Percentiles rank a stretch among this genome's conserved stretches.
Evolutionary conservation across 2,888 invertebrate species (phyloP).

Genomic region (Neoitamus cyanurus): DNA sequence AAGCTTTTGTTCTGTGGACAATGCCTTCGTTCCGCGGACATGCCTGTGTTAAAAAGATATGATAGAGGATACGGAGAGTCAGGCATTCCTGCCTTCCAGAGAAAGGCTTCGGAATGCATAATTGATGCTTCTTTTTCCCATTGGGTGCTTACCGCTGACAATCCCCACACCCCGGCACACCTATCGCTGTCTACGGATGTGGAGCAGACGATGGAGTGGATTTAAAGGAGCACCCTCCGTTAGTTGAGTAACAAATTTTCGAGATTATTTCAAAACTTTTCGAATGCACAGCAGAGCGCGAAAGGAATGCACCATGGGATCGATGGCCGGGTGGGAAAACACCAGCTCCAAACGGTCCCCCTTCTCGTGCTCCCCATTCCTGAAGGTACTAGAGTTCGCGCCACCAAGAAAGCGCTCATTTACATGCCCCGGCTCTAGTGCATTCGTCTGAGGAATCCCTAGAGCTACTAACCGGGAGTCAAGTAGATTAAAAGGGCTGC

Average conservation of each 20-base stretch:
- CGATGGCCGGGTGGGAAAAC: background rate
- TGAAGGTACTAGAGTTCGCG: background rate
- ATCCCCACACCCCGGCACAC: background rate
- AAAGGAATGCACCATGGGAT: background rate
- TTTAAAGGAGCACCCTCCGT: background rate
- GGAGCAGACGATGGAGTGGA: background rate
- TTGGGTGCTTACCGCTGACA: conserved; percentile 3
- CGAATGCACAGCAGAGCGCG: conserved; percentile 45
- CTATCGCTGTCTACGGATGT: no score
- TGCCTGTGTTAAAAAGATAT: no score
- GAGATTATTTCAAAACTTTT: conserved; percentile 49
- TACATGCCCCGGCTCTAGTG: background rate
- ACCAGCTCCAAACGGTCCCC: background rate
- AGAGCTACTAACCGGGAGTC: background rate
- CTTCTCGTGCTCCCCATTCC: background rate
- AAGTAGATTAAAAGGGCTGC: background rate
- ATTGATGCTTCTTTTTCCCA: no score
- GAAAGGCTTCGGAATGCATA: no score
- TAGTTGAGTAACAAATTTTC: conserved; percentile 47
- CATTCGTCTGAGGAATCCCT: background rate
- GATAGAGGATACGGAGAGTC: no score
- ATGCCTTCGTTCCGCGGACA: no score
- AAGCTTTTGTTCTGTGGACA: no score
- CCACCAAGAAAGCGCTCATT: background rate
- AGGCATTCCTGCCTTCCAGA: no score